phyloP scores from a whole-genome alignment of 2,888 invertebrate genomes.

The Cataglyphis livida region DNA sequence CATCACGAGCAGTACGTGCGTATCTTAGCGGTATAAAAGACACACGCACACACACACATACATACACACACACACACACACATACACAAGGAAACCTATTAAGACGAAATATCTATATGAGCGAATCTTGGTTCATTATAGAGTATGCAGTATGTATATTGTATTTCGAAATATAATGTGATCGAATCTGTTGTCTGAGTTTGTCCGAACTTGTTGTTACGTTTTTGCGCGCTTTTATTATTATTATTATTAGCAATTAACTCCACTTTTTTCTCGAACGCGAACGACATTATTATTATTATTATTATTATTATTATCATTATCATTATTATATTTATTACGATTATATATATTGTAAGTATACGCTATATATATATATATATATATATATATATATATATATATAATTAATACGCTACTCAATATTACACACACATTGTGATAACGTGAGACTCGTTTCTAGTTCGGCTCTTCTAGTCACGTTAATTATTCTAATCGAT shows the following conservation, averaged over 20 bases:
- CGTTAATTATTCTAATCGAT: constrained; percentile 63
- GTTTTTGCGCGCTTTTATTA: constrained; percentile 62
- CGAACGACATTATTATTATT: constrained; percentile 48
- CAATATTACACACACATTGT: constrained; percentile 38
- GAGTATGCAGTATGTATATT: constrained; percentile 57
- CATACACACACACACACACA: constrained; percentile 7
- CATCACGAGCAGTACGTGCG: constrained; percentile 67
- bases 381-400: too few relatives aligned
- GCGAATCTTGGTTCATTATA: constrained; percentile 65
- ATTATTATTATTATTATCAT: constrained; percentile 53
- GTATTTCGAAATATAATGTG: constrained; percentile 74
- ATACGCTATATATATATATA: neutral
- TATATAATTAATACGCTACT: constrained; percentile 4
- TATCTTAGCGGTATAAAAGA: constrained; percentile 74
- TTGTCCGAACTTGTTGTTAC: constrained; percentile 67
- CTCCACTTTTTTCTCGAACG: constrained; percentile 52
- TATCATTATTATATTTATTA: constrained; percentile 58
- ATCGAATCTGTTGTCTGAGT: constrained; percentile 78
- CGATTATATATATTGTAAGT: constrained; percentile 57
- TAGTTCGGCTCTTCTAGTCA: constrained; percentile 70
- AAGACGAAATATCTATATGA: constrained; percentile 19
- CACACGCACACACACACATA: neutral
- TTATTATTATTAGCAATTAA: constrained; percentile 48
- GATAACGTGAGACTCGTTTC: constrained; percentile 61
- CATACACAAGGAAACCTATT: constrained; percentile 18